These are phyloP conservation scores for Macrostomum lignano DNA, from an alignment of 1,140 invertebrate genomes.

Conservation along the genomic window DNA sequence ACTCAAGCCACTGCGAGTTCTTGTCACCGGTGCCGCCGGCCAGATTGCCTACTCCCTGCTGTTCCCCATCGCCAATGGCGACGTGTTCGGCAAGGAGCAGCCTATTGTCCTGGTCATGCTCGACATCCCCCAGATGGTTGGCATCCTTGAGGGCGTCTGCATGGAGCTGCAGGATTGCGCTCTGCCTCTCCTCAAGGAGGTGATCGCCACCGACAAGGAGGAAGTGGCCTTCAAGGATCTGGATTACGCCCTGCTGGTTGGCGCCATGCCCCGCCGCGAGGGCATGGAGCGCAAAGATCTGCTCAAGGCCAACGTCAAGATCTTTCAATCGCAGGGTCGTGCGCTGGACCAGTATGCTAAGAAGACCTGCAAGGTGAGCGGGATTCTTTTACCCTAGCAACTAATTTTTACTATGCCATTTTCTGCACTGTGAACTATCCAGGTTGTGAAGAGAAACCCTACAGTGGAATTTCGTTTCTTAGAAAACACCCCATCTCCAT, in stretches of 20 bases:
- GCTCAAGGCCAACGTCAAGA: conserved; percentile 79
- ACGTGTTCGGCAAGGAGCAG: conserved; percentile 73
- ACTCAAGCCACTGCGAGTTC: no score
- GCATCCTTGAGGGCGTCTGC: conserved; percentile 68
- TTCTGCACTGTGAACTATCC: no score
- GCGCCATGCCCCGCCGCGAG: conserved; percentile 84
- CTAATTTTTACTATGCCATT: no score
- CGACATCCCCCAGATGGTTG: conserved; percentile 80
- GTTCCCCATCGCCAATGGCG: conserved; percentile 68
- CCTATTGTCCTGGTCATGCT: conserved; percentile 43
- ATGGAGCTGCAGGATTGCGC: conserved; percentile 91
- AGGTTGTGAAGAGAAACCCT: no score
- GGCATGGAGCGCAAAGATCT: conserved; percentile 96
- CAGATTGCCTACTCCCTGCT: conserved; percentile 92
- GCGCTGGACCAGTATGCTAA: conserved; percentile 68
- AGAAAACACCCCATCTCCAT: no score
- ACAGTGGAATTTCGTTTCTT: no score
- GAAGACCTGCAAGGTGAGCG: conserved; percentile 74
- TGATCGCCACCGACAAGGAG: conserved; percentile 46
- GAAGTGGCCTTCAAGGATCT: conserved; percentile 72
- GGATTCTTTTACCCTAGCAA: no score
- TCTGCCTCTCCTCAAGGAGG: conserved; percentile 45
- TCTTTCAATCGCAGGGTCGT: conserved; percentile 74
- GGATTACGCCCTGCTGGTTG: conserved; percentile 84
- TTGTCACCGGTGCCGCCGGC: conserved; percentile 73